Evolutionary conservation across 1,140 invertebrate genomes (phyloP), one percentile per base, ranked within the genome.

Genomic region (Brachionus rotundiformis): DNA sequence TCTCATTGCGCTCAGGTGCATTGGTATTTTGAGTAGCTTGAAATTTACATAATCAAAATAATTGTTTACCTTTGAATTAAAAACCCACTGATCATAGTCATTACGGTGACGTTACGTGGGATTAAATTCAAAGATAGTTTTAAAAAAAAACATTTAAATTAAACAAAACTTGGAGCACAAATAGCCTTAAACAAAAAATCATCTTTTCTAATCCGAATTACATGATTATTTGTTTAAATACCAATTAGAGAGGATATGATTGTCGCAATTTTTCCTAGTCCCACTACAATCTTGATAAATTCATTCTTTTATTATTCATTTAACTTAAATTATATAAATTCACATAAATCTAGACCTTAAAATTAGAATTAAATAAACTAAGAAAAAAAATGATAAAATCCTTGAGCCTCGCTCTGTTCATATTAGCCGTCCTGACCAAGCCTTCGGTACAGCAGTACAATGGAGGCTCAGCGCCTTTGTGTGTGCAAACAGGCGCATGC

Each of bases 171-270:
- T 33, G 5, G 25, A 63, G 16, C n/a, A 33, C 63, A 41, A 68
- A 68, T 68, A 68, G 63, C 63, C 63, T 68, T 68, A 68, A 68
- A 31, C 16, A 68, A 68, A 36, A 27, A 68, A 31, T 68, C 31
- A 73, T 44, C 29, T 44, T 41, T 39, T 73, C 63, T 73, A 73
- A 73, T 73, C 68, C 68, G 23, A 73, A 31, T 73, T 73, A 73
- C 68, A 73, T 73, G 68, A 73, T 73, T 73, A 44, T 44, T 73
- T 44, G 19, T 27, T 36, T 73, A 73, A 73, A 73, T 73, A 73
- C 68, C 68, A 73, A 73, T 73, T 73, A 73, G 36, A 54, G 5
- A 54, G 47, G 27, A 36, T 33, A 36, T 33, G 63, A 68, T 73
- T 41, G 7, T 25, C 19, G 41, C 7, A 36, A 36, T 71, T 71